Evolutionary conservation across 2,797 vertebrate species (phyloP).

Genomic region (Ctenopoma multispine): DNA sequence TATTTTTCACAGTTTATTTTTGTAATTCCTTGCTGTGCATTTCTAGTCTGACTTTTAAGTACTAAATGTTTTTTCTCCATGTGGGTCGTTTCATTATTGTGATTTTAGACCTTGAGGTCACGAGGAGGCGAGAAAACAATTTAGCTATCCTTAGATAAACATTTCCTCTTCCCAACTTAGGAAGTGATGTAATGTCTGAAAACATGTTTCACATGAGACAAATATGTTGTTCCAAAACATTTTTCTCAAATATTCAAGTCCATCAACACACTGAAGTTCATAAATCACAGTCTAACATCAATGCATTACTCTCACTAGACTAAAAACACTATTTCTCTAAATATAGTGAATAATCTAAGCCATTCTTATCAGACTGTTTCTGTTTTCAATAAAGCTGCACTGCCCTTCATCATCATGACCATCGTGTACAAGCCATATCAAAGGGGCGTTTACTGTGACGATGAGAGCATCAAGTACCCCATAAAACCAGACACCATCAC

Average conservation of each 20-base stretch:
- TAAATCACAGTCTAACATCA: no score
- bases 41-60: conserved; percentile 43
- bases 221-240: conserved; percentile 35
- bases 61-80: conserved; percentile 25
- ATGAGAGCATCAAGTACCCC: conserved; percentile 93
- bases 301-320: conserved; percentile 10
- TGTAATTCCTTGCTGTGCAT: conserved; percentile 40
- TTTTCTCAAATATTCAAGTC: conserved; percentile 17
- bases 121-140: conserved; percentile 44
- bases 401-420: conserved; percentile 90
- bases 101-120: conserved; percentile 43
- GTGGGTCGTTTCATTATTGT: conserved; percentile 49
- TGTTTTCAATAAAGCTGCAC: conserved; percentile 80
- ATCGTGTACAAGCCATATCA: conserved; percentile 88
- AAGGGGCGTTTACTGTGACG: conserved; percentile 90
- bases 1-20: conserved; percentile 63
- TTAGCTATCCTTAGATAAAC: conserved; percentile 59
- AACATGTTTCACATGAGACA: conserved; percentile 32
- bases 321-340: conserved; percentile 1
- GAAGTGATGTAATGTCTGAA: conserved; percentile 68
- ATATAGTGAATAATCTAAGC: background rate
- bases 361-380: conserved; percentile 7
- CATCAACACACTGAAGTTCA: no score
- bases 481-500: conserved; percentile 91
- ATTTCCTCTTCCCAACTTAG: conserved; percentile 39